Percentiles rank a stretch among this genome's conserved stretches.
phyloP scores from a whole-genome alignment of 2,888 invertebrate genomes.

The Volucella bombylans region DNA sequence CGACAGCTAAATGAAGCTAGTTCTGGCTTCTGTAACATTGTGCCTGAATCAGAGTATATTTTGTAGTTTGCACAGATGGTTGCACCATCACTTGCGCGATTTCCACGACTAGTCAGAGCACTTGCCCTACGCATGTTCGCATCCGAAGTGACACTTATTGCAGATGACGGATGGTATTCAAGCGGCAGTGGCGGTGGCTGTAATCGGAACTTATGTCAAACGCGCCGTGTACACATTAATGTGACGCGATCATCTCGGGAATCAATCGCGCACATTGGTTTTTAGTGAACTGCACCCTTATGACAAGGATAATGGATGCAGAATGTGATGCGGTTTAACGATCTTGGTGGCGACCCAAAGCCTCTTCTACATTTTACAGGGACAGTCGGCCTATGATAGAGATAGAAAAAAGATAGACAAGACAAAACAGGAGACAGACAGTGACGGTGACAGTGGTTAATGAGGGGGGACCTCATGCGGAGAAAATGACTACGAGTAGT shows the following conservation, averaged over 20 bases:
- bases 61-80: too few relatives aligned
- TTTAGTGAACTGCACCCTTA: neutral
- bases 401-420: neutral
- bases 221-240: constrained; percentile 65
- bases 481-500: constrained; percentile 27
- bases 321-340: constrained; percentile 30
- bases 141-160: constrained; percentile 66
- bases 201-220: constrained; percentile 58
- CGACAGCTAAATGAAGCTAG: constrained; percentile 57
- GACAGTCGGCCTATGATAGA: neutral
- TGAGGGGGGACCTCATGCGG: constrained; percentile 55
- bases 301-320: constrained; percentile 63
- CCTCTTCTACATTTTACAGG: too few relatives aligned
- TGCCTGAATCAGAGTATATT: neutral
- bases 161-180: constrained; percentile 65
- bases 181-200: constrained; percentile 12
- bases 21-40: constrained; percentile 60
- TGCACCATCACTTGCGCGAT: constrained; percentile 57
- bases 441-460: constrained; percentile 52
- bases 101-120: constrained; percentile 3
- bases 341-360: constrained; percentile 15
- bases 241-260: constrained; percentile 63
- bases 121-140: constrained; percentile 64
- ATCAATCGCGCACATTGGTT: constrained; percentile 46
- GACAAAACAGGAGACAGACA: constrained; percentile 8